A percentile compares a stretch with the other conserved stretches of the same genome.
These are phyloP conservation scores for Glaucidium brasilianum DNA, from an alignment of 2,113 vertebrate genomes.

Conservation along the genomic window DNA sequence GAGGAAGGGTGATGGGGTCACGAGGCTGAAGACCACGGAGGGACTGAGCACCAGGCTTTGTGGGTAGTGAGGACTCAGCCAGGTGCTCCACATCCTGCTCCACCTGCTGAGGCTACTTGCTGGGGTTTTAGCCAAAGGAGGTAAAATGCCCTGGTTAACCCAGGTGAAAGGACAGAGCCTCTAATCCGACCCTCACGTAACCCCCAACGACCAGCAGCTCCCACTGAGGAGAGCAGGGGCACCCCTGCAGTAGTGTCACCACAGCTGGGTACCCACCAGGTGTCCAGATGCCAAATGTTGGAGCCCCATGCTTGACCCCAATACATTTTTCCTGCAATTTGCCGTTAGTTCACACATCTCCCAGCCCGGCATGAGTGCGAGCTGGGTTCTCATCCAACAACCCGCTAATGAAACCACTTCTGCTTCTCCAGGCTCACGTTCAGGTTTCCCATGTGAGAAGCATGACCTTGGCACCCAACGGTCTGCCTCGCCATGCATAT, in stretches of 20 bases:
- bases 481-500: not conserved
- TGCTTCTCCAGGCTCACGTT: not conserved
- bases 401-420: not conserved
- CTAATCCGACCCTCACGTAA: not conserved
- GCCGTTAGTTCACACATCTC: not conserved
- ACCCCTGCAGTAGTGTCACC: accelerated
- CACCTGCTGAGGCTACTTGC: not conserved
- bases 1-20: accelerated
- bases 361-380: accelerated
- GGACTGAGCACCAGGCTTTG: not conserved
- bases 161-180: not conserved
- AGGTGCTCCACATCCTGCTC: accelerated
- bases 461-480: accelerated
- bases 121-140: not conserved
- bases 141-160: not conserved
- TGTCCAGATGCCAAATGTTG: not conserved
- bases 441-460: not conserved
- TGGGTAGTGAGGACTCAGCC: accelerated
- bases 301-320: accelerated
- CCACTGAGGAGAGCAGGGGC: not conserved
- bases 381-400: not conserved
- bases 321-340: not conserved
- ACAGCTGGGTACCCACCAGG: accelerated
- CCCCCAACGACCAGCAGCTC: not conserved
- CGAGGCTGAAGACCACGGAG: accelerated